Evolutionary conservation across 23 tunicate species (phyloP).

Genomic region (Clavelina lepadiformis): DNA sequence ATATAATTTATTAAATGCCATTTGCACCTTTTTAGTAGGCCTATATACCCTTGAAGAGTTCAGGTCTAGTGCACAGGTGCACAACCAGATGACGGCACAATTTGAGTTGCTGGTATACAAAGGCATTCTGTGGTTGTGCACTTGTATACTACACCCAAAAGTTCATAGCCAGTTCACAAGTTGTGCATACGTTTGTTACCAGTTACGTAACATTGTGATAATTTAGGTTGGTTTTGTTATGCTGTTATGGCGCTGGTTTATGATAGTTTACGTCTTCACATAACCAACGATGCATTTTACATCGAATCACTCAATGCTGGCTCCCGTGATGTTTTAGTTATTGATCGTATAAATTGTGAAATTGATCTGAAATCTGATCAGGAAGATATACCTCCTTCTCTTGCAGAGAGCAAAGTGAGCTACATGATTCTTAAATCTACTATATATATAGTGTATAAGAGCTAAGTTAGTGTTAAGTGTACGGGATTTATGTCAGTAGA

Average conservation of each 20-base stretch:
- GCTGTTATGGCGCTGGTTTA: constrained; percentile 55
- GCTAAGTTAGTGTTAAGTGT: too few species aligned
- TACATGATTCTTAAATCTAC: neutral
- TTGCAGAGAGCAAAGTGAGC: constrained; percentile 60
- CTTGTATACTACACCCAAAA: too few species aligned
- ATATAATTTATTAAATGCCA: too few species aligned
- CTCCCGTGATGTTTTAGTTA: constrained; percentile 37
- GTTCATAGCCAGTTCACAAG: neutral
- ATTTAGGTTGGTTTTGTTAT: neutral
- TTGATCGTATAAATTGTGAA: constrained; percentile 63
- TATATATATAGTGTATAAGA: neutral
- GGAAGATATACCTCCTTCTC: constrained; percentile 73
- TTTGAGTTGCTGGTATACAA: too few species aligned
- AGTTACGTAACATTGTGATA: neutral
- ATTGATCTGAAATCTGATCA: constrained; percentile 30
- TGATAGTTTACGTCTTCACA: constrained; percentile 67
- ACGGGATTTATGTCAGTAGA: too few species aligned
- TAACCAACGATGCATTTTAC: constrained; percentile 69
- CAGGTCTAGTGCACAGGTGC: too few species aligned
- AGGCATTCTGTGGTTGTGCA: too few species aligned
- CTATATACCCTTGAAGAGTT: too few species aligned
- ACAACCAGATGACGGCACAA: too few species aligned
- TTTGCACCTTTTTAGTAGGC: too few species aligned
- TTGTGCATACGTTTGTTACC: neutral
- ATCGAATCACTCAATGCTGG: constrained; percentile 57